These are phyloP conservation scores for Coryphaenoides rupestris DNA, from an alignment of 2,113 vertebrate genomes.

Conservation along the genomic window DNA sequence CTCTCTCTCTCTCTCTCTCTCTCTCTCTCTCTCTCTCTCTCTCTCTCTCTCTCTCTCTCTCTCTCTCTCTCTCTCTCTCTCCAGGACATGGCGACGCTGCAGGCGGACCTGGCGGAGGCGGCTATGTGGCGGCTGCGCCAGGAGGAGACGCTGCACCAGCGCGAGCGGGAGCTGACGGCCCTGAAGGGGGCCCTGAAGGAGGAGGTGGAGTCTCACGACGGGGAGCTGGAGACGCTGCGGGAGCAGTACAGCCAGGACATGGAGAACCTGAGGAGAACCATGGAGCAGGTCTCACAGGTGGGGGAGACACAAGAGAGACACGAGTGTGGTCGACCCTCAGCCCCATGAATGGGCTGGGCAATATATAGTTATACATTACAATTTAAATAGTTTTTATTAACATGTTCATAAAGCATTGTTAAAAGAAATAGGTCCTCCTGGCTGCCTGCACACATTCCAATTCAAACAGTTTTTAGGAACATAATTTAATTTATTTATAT, in stretches of 20 bases:
- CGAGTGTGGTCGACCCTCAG: too few species aligned
- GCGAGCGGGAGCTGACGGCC: constrained; percentile 76
- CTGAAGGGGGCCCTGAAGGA: constrained; percentile 79
- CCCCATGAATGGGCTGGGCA: too few species aligned
- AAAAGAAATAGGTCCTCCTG: too few species aligned
- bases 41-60: background rate
- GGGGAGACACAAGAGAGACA: background rate
- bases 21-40: background rate
- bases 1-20: background rate
- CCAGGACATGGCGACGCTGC: constrained; percentile 79
- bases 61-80: background rate
- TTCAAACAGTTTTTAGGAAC: too few species aligned
- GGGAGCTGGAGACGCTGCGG: constrained; percentile 75
- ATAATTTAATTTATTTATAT: too few species aligned
- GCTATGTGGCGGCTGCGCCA: constrained; percentile 69
- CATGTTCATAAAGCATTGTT: too few species aligned
- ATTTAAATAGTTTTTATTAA: too few species aligned
- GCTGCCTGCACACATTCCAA: too few species aligned
- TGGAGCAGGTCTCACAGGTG: constrained; percentile 85
- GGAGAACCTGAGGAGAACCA: constrained; percentile 77
- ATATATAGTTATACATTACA: too few species aligned
- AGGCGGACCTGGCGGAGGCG: constrained; percentile 80
- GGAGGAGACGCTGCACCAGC: constrained; percentile 79
- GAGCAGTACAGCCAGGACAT: constrained; percentile 84
- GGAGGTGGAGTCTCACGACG: constrained; percentile 76